Percentiles rank a stretch among this genome's conserved stretches.
Evolutionary conservation across 2,797 vertebrate genomes (phyloP).

Genomic region (Babyrousa celebensis): DNA sequence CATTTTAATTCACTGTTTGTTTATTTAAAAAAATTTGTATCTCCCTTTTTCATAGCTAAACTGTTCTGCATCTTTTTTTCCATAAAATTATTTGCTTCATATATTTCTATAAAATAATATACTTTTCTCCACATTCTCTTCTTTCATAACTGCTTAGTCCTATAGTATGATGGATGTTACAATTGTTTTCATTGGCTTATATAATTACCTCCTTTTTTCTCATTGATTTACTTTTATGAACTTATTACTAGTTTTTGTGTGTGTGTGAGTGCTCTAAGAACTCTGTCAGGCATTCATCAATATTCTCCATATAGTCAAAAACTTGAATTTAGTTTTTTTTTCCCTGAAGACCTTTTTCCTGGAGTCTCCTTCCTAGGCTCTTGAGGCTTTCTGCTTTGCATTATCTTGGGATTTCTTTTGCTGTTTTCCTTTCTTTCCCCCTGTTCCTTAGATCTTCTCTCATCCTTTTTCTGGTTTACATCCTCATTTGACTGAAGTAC

Average conservation of each 20-base stretch:
- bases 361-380: background rate
- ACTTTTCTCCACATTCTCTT: no score
- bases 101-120: no score
- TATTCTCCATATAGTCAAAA: slow-evolving; percentile 26
- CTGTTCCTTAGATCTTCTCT: slow-evolving; percentile 37
- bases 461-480: slow-evolving; percentile 18
- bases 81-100: background rate
- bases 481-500: background rate
- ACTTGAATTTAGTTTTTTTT: slow-evolving; percentile 53
- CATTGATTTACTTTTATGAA: slow-evolving; percentile 45
- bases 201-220: slow-evolving; percentile 49
- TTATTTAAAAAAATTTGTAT: slow-evolving; percentile 1
- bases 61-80: background rate
- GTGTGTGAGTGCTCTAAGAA: background rate
- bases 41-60: background rate
- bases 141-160: background rate
- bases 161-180: background rate
- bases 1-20: slow-evolving; percentile 15
- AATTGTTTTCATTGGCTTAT: slow-evolving; percentile 43
- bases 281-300: background rate
- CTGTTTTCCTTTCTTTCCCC: background rate
- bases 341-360: background rate
- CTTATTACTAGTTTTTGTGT: background rate
- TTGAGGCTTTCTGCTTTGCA: background rate
- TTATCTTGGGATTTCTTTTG: background rate